phyloP scores from a whole-genome alignment of 2,797 vertebrate genomes.

The Squalus acanthias region DNA sequence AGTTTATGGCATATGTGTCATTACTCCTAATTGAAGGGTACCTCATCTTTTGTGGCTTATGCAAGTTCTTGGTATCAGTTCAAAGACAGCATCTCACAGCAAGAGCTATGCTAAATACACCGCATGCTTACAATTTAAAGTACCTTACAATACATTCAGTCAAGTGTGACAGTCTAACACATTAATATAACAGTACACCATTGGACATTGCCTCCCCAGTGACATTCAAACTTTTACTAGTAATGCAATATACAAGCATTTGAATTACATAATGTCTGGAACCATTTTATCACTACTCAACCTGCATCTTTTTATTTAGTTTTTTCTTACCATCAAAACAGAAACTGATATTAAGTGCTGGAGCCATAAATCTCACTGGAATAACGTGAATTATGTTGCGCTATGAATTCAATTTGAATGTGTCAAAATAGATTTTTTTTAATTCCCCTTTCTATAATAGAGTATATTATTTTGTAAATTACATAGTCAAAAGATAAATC shows the following conservation, averaged over 20 bases:
- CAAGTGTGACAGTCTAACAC: neutral
- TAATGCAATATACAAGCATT: neutral
- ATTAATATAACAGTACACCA: neutral
- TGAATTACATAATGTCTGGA: slow-evolving; percentile 1
- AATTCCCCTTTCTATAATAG: neutral
- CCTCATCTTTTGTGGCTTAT: neutral
- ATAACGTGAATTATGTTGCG: neutral
- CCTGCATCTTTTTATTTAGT: neutral
- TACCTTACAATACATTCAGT: neutral
- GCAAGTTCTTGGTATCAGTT: neutral
- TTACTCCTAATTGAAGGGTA: slow-evolving; percentile 11
- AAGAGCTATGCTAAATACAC: slow-evolving; percentile 16
- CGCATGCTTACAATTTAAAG: neutral
- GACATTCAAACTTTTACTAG: neutral
- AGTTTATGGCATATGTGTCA: neutral
- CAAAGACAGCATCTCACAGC: neutral
- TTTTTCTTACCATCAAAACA: neutral
- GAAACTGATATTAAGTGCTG: neutral
- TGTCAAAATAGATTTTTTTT: neutral
- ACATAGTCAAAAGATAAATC: neutral
- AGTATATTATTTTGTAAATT: neutral
- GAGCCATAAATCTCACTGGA: neutral
- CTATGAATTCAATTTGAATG: neutral
- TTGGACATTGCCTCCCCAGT: neutral
- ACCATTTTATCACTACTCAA: neutral